Evolutionary conservation across 92 coral and sea anemone species (phyloP).

Genomic region (Blastomussa wellsi): DNA sequence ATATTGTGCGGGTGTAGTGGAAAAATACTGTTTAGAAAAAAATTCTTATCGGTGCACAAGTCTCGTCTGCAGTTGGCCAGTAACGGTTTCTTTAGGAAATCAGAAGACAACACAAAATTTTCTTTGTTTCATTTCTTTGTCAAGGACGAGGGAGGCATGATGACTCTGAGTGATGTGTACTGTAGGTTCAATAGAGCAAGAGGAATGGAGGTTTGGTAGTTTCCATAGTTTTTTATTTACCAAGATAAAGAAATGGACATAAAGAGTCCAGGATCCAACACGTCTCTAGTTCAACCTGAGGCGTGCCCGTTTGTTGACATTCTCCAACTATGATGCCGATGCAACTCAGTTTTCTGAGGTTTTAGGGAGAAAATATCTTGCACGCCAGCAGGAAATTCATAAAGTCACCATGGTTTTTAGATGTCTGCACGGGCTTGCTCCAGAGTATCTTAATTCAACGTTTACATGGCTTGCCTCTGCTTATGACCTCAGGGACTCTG

Average conservation of each 20-base stretch:
- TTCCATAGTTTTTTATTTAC: not conserved
- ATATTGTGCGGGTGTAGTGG: not conserved
- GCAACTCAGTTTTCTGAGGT: too few species aligned
- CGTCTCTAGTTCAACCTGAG: too few species aligned
- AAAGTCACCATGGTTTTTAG: too few species aligned
- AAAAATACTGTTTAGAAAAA: not conserved
- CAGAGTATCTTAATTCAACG: too few species aligned
- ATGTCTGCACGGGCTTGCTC: too few species aligned
- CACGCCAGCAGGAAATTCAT: too few species aligned
- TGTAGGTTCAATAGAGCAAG: slow-evolving; percentile 97
- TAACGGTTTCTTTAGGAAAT: not conserved
- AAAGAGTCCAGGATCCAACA: too few species aligned
- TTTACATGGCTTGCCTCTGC: too few species aligned
- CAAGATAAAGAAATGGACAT: not conserved
- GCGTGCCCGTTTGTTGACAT: too few species aligned
- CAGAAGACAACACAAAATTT: not conserved
- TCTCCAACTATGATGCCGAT: too few species aligned
- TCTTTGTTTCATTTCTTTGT: not conserved
- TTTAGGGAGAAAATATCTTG: too few species aligned
- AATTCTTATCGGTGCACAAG: not conserved
- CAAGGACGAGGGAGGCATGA: slow-evolving; percentile 83
- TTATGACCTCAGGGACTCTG: too few species aligned
- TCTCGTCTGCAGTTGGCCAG: not conserved
- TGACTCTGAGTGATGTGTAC: slow-evolving; percentile 93
- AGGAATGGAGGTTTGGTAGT: slow-evolving; percentile 92